Evolutionary conservation across 2,888 invertebrate species (phyloP).

Genomic region (Bhutanitis thaidina): DNA sequence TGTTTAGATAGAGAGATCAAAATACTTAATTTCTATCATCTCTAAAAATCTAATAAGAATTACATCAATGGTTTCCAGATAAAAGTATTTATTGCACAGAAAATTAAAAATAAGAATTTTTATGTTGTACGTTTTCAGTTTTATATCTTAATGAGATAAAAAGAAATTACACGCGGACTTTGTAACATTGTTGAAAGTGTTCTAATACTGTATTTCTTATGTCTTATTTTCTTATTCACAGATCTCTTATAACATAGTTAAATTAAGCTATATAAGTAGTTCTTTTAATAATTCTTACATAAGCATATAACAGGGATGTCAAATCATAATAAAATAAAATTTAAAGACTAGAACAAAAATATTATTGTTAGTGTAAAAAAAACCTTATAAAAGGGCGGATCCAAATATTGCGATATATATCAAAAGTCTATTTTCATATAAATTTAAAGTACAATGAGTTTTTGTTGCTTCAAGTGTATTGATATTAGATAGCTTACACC

Average conservation of each 20-base stretch:
- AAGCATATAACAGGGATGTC: no score
- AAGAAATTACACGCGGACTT: not conserved
- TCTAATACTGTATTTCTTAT: not conserved
- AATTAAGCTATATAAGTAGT: not conserved
- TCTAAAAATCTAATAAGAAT: not conserved
- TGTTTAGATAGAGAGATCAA: not conserved
- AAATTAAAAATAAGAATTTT: not conserved
- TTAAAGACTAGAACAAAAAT: slow-evolving; percentile 17
- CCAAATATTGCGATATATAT: no score
- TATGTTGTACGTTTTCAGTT: not conserved
- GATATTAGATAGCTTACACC: no score
- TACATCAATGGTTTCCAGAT: not conserved
- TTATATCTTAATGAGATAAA: not conserved
- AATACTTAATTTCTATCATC: not conserved
- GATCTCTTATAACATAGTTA: not conserved
- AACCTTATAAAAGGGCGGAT: not conserved
- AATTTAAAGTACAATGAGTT: no score
- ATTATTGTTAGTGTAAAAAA: not conserved
- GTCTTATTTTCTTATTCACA: not conserved
- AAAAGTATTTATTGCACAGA: not conserved
- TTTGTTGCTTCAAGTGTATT: no score
- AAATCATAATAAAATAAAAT: slow-evolving; percentile 3
- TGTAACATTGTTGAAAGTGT: not conserved
- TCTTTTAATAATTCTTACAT: no score
- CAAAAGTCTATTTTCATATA: no score